Percentiles rank a stretch among this genome's conserved stretches.
Evolutionary conservation across 2,113 vertebrate species (phyloP).

Genomic region (Rhineura floridana): DNA sequence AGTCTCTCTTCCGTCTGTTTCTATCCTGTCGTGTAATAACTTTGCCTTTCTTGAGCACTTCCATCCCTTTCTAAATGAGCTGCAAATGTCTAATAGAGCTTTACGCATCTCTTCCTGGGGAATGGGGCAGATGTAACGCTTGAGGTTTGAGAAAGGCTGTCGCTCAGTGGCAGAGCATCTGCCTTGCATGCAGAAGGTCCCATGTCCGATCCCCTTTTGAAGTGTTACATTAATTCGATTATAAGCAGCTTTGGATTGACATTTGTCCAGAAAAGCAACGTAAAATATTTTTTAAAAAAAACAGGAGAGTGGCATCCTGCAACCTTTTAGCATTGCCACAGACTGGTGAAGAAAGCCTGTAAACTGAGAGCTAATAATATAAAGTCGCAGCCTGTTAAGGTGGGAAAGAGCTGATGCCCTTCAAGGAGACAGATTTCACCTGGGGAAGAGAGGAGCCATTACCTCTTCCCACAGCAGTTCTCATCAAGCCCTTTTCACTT

Average conservation of each 20-base stretch:
- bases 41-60: neutral
- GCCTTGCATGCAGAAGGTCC: too few species aligned
- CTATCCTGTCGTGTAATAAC: neutral
- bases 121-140: too few species aligned
- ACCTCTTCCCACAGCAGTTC: neutral
- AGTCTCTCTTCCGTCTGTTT: slow-evolving; percentile 32
- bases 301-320: too few species aligned
- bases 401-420: neutral
- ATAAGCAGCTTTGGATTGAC: too few species aligned
- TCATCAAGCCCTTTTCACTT: neutral
- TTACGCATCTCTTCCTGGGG: too few species aligned
- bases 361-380: neutral
- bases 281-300: too few species aligned
- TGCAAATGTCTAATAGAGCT: neutral
- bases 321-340: too few species aligned
- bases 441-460: neutral
- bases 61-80: neutral
- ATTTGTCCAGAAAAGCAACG: too few species aligned
- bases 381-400: too few species aligned
- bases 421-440: neutral
- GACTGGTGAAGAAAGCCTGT: neutral
- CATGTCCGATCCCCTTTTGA: too few species aligned
- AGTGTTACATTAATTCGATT: too few species aligned
- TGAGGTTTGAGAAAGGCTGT: too few species aligned
- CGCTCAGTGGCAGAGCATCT: neutral